Base-by-base conservation (phyloP, 2,113 vertebrate genomes). In the Cromileptes altivelis region DNA sequence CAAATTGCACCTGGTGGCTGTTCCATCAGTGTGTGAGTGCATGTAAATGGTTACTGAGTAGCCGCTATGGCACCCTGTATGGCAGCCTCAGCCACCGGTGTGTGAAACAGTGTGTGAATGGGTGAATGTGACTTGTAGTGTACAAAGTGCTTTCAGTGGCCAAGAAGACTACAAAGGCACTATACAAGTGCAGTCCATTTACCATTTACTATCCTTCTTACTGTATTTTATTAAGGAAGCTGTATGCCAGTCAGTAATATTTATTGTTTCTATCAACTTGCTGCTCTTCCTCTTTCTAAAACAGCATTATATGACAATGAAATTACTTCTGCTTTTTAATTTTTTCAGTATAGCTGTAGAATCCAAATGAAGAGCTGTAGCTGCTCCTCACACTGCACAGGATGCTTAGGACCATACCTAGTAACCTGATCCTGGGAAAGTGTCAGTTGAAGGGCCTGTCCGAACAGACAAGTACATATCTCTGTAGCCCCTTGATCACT, bases 361-460 rank as follows among this genome's bases (percentile, higher is more conserved):
- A 25, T 71, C 4, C 37, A 45, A 19, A 18, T 21, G 6, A 42
- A n/a, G 69, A 71, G 37, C 14, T 71, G 69, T 37, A 71, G 15
- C n/a, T 18, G 14, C 17, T 40, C 37, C 12, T 57, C 37, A 37
- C 33, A 71, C 14, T 71, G 69, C n/a, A 2, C 14, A 6, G 69
- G 69, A 25, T 71, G 69, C 53, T 71, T 71, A 2, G 53, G 53
- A 12, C 70, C 57, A 37, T 71, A 57, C 70, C n/a, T n/a, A 57
- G 70, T 19, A 45, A 57, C n/a, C 4, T 57, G 14, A 12, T 1
- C 37, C 37, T 71, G n/a, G 53, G 53, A 19, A 17, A 6, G 14
- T 71, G 70, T 15, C 70, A 71, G 70, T 53, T 71, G 70, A 71
- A 71, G 53, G 53, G 53, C 53, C 37, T 71, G 53, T 57, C 70